These are phyloP conservation scores for Cerceris rybyensis DNA, from an alignment of 2,888 invertebrate genomes.

Conservation along the genomic window DNA sequence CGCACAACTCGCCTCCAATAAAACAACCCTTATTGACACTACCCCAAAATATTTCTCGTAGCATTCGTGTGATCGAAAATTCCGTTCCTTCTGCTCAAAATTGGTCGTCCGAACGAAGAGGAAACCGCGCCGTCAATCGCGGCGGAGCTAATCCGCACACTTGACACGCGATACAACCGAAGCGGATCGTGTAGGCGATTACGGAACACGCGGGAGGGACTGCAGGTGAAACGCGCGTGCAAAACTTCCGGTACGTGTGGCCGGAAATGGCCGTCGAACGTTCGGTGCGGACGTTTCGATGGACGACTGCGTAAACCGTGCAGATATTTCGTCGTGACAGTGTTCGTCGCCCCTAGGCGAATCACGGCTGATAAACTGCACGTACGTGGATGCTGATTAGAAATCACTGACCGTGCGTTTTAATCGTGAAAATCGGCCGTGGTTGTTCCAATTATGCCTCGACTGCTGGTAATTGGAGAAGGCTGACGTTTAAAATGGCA, in stretches of 20 bases:
- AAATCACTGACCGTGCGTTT: slow-evolving; percentile 34
- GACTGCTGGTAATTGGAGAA: background rate
- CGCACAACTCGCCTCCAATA: too few relatives aligned
- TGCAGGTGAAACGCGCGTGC: slow-evolving; percentile 51
- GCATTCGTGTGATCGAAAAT: too few relatives aligned
- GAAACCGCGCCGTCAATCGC: slow-evolving; percentile 42
- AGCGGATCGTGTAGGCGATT: slow-evolving; percentile 50
- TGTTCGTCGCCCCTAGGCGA: slow-evolving; percentile 22
- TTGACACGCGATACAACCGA: slow-evolving; percentile 16
- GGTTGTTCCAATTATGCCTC: background rate
- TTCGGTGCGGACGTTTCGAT: slow-evolving; percentile 43
- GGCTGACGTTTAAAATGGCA: too few relatives aligned
- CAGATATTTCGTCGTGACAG: slow-evolving; percentile 16
- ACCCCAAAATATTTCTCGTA: too few relatives aligned
- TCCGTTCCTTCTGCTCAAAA: too few relatives aligned
- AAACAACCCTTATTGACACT: too few relatives aligned
- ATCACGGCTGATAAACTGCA: slow-evolving; percentile 51
- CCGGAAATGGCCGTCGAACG: slow-evolving; percentile 53
- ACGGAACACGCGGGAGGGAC: slow-evolving; percentile 31
- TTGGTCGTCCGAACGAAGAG: slow-evolving; percentile 1
- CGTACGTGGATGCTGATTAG: slow-evolving; percentile 34
- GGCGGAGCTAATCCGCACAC: slow-evolving; percentile 40
- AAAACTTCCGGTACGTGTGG: slow-evolving; percentile 59
- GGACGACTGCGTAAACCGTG: slow-evolving; percentile 25
- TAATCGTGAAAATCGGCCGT: slow-evolving; percentile 21